phyloP scores from a whole-genome alignment of 2,113 vertebrate genomes.

The cat (Felis catus) region DNA sequence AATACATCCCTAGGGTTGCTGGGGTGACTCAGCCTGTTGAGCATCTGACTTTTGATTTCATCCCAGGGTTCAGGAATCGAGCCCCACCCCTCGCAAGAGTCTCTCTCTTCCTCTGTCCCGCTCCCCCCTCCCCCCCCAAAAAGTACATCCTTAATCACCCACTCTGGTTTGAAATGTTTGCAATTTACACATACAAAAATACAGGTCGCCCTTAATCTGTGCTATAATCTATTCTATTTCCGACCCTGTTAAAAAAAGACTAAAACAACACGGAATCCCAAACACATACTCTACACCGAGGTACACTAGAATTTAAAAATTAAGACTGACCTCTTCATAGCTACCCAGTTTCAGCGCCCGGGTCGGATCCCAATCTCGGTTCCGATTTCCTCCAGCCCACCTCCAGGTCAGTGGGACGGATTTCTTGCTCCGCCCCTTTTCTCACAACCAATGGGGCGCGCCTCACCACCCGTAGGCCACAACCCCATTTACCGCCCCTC shows the following conservation, averaged over 20 bases:
- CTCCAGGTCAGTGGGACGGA: neutral
- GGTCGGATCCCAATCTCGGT: fast-evolving
- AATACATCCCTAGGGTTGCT: neutral
- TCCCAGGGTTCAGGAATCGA: too few relatives aligned
- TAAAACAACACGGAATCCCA: neutral
- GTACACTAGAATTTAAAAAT: neutral
- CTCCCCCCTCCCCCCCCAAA: neutral
- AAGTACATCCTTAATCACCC: neutral
- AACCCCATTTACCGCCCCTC: neutral
- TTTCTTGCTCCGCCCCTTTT: neutral
- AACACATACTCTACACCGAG: neutral
- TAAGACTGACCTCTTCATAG: neutral
- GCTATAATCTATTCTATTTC: neutral
- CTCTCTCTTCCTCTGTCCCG: too few relatives aligned
- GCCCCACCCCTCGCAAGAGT: too few relatives aligned
- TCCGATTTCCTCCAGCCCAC: neutral
- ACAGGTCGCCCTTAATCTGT: neutral
- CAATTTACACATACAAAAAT: neutral
- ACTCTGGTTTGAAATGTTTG: conserved; percentile 15
- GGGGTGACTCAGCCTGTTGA: too few relatives aligned
- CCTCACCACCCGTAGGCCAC: neutral
- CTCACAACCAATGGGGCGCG: conserved; percentile 22
- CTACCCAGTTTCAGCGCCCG: fast-evolving
- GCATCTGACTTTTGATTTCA: too few relatives aligned
- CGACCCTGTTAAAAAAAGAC: neutral